Evolutionary conservation across 2,797 vertebrate species (phyloP), one percentile per base, ranked within the genome.

Genomic region (Propithecus deckenii): DNA sequence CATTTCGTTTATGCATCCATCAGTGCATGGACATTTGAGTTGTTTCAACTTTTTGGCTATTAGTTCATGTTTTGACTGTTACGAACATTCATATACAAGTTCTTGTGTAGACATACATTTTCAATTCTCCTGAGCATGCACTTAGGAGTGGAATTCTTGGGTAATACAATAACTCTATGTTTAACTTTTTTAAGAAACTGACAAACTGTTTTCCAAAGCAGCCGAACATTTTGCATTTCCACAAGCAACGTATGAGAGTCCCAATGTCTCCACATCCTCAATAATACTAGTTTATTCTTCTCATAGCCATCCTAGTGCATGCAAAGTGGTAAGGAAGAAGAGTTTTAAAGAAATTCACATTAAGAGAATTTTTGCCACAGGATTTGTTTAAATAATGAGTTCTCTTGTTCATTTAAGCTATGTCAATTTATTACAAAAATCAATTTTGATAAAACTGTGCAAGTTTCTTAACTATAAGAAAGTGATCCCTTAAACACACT

Each of bases 351-450:
- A 92, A 76, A 91, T 55, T 76, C 20, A 65, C 4, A 65, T 35
- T 78, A 72, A 93, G n/a, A 9, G 61, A 71, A 83, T 38, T 55
- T 86, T 93, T 30, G 52, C 52, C 35, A 81, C 20, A 57, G 17
- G 7, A 86, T 89, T 83, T 83, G 38, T 72, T 92, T 94, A 93
- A 83, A 72, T 92, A 14, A 57, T 86, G 12, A 87, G 17, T 83
- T 92, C 28, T 0, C 50, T 86, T 65, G 23, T 83, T 92, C 72
- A 84, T 87, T 88, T 46, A 61, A 80, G 4, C 52, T 83, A 80
- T n/a, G 8, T 32, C n/a, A 78, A 69, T 81, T 30, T 81, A 32
- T 86, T 71, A 72, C 17, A 89, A 81, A 86, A 71, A 67, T 75
- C 35, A 76, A 81, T 63, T 75, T 75, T 63, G 41, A 57, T 9